A percentile compares a stretch with the other conserved stretches of the same genome.
phyloP scores from a whole-genome alignment of 1,140 invertebrate genomes.

The Pteromalus puparum region DNA sequence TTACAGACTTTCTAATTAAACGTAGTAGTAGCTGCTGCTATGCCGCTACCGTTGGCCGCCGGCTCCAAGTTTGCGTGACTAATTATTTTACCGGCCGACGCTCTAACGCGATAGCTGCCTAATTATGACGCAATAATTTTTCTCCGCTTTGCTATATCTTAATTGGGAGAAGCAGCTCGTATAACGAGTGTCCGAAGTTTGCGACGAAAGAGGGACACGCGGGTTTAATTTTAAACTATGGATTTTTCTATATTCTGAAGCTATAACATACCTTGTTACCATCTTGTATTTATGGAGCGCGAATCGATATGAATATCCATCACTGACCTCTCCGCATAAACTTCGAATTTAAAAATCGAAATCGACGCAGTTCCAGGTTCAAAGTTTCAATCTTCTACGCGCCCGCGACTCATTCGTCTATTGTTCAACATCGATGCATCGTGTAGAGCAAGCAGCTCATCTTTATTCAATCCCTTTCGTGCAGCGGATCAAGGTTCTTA shows the following conservation, averaged over 20 bases:
- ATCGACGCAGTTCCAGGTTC: too few species aligned
- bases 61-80: background rate
- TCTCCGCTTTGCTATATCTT: background rate
- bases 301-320: too few species aligned
- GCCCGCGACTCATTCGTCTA: too few species aligned
- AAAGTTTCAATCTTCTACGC: too few species aligned
- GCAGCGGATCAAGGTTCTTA: background rate
- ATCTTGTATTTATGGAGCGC: too few species aligned
- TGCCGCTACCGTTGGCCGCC: background rate
- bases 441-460: background rate
- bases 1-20: background rate
- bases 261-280: too few species aligned
- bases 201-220: background rate
- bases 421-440: background rate
- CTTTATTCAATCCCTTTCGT: conserved; percentile 23
- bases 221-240: too few species aligned
- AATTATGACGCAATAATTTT: background rate
- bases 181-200: background rate
- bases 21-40: too few species aligned
- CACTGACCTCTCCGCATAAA: too few species aligned
- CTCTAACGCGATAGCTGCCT: too few species aligned
- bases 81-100: background rate
- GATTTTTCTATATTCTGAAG: too few species aligned
- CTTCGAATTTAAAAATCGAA: too few species aligned
- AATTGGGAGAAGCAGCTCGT: background rate